A percentile compares a stretch with the other conserved stretches of the same genome.
Evolutionary conservation across 2,797 vertebrate genomes (phyloP).

Genomic region (Rhabdophis nuchalis): DNA sequence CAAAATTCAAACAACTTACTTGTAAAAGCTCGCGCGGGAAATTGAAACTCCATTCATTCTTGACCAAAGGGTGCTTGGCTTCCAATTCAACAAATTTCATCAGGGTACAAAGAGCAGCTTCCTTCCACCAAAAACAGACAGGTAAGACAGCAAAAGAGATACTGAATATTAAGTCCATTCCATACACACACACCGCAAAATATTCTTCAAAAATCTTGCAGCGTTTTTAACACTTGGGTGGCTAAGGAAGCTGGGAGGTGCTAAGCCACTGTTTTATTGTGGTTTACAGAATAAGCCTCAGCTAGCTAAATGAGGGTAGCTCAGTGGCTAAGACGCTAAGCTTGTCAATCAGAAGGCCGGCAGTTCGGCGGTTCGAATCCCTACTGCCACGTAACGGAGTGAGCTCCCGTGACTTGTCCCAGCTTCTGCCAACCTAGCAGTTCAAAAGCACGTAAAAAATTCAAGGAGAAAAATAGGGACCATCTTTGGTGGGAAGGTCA

Average conservation of each 20-base stretch:
- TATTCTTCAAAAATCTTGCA: not conserved
- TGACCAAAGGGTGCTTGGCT: conserved; percentile 78
- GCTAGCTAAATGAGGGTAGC: not conserved
- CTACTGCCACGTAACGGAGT: no score
- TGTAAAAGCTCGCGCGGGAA: conserved; percentile 82
- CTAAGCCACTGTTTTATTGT: not conserved
- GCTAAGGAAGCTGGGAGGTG: not conserved
- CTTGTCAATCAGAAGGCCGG: no score
- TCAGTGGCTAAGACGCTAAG: no score
- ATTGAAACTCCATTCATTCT: conserved; percentile 81
- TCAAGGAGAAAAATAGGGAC: no score
- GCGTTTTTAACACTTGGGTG: not conserved
- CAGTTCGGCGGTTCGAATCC: no score
- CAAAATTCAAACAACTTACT: conserved; percentile 62
- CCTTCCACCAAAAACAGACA: conserved; percentile 64
- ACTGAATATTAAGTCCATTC: not conserved
- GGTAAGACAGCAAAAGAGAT: fast-evolving
- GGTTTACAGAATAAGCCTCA: not conserved
- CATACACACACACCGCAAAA: fast-evolving
- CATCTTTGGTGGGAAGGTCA: no score
- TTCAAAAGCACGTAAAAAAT: no score
- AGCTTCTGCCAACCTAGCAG: no score
- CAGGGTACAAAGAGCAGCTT: conserved; percentile 78
- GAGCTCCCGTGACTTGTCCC: no score
- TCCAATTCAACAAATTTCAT: conserved; percentile 86